Conservation (phyloP, 2,888 invertebrate species). For the Hydraecia micacea region DNA sequence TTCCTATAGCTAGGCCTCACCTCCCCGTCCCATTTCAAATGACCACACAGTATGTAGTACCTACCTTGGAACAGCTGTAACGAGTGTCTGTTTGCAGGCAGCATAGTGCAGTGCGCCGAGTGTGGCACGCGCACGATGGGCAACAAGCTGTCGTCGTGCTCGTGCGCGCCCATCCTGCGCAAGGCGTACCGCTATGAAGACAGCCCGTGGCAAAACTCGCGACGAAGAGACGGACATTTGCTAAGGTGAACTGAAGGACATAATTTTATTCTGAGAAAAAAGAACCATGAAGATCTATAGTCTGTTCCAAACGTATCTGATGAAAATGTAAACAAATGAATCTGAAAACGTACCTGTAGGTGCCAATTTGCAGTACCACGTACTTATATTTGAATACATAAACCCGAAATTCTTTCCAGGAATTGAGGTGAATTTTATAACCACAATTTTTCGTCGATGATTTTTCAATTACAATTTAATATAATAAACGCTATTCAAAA, state of each 20-base stretch:
- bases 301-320: neutral
- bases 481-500: neutral
- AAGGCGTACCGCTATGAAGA: conserved; percentile 99
- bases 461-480: neutral
- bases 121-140: conserved; percentile 95
- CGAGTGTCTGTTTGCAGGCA: conserved; percentile 80
- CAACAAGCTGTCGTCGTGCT: conserved; percentile 99
- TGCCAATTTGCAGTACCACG: neutral
- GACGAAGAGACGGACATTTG: conserved; percentile 96
- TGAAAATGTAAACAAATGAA: neutral
- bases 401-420: neutral
- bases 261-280: neutral
- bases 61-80: conserved; percentile 12
- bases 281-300: neutral
- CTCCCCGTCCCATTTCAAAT: neutral
- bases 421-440: neutral
- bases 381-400: neutral
- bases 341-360: neutral
- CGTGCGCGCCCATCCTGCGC: conserved; percentile 98
- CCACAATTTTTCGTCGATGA: neutral
- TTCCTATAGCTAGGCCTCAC: neutral
- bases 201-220: conserved; percentile 98
- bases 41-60: neutral
- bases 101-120: conserved; percentile 90
- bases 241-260: conserved; percentile 91